Conservation (phyloP, 2,888 invertebrate genomes). For the Apodemia zela region DNA sequence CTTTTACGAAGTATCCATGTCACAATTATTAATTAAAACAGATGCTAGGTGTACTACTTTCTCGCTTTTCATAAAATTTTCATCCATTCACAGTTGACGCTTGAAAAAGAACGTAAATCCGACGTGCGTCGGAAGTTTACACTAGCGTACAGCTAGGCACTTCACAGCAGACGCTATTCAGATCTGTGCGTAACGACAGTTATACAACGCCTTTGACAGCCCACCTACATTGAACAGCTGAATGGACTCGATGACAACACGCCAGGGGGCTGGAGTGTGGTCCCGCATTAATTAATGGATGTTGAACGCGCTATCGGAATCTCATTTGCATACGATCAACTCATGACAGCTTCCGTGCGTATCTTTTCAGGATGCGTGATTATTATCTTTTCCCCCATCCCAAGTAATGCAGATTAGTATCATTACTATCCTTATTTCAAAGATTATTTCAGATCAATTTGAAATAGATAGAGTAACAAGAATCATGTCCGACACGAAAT, state of each 20-base stretch:
- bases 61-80: conserved; percentile 11
- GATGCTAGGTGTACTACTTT: conserved; percentile 20
- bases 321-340: conserved; percentile 47
- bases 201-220: conserved; percentile 61
- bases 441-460: no score
- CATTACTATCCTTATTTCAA: no score
- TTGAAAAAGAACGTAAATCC: conserved; percentile 23
- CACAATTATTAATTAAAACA: conserved; percentile 20
- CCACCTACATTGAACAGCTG: conserved; percentile 63
- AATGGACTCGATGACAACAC: conserved; percentile 63
- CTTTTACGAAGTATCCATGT: neutral
- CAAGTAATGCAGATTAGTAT: neutral
- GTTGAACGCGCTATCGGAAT: conserved; percentile 47
- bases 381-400: conserved; percentile 29
- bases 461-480: no score
- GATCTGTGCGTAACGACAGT: conserved; percentile 51
- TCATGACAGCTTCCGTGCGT: conserved; percentile 36
- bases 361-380: conserved; percentile 19
- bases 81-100: conserved; percentile 20
- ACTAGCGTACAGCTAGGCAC: conserved; percentile 40
- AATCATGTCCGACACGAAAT: no score
- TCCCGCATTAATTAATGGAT: conserved; percentile 69
- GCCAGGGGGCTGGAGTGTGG: conserved; percentile 42
- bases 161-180: conserved; percentile 76
- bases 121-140: conserved; percentile 58